Percentiles rank a stretch among this genome's conserved stretches.
These are phyloP conservation scores for Potorous gilbertii DNA, from an alignment of 2,797 vertebrate genomes.

Conservation along the genomic window DNA sequence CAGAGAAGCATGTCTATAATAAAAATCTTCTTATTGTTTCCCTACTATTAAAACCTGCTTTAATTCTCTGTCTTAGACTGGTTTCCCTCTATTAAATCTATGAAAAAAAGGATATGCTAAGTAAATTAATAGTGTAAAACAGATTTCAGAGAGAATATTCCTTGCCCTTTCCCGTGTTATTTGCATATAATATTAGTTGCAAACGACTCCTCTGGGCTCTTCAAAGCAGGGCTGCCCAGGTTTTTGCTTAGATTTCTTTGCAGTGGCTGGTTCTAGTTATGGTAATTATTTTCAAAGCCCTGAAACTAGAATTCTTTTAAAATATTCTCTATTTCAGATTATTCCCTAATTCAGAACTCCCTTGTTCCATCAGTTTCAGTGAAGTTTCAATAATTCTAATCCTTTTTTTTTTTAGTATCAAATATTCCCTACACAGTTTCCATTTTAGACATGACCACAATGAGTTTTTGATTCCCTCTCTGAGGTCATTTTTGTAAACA, in stretches of 20 bases:
- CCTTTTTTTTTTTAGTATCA: too few species aligned
- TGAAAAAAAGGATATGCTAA: background rate
- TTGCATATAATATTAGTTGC: fast-evolving
- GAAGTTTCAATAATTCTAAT: background rate
- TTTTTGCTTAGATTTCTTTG: background rate
- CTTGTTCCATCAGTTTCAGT: background rate
- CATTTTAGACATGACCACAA: background rate
- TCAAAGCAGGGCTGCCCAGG: too few species aligned
- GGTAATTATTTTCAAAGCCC: too few species aligned
- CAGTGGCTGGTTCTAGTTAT: fast-evolving
- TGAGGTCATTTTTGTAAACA: background rate
- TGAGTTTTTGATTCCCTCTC: fast-evolving
- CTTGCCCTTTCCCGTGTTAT: background rate
- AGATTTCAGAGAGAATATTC: background rate
- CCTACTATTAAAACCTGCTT: background rate
- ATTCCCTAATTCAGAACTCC: background rate
- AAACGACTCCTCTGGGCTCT: fast-evolving
- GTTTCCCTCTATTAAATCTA: background rate
- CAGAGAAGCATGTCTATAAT: background rate
- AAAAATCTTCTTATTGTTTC: background rate
- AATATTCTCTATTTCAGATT: background rate
- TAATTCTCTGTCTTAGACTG: background rate
- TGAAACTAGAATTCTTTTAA: background rate
- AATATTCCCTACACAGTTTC: fast-evolving
- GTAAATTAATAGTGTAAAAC: background rate